These are phyloP conservation scores for Dicranocentrus wangi DNA, from an alignment of 2,888 invertebrate genomes.

Conservation along the genomic window DNA sequence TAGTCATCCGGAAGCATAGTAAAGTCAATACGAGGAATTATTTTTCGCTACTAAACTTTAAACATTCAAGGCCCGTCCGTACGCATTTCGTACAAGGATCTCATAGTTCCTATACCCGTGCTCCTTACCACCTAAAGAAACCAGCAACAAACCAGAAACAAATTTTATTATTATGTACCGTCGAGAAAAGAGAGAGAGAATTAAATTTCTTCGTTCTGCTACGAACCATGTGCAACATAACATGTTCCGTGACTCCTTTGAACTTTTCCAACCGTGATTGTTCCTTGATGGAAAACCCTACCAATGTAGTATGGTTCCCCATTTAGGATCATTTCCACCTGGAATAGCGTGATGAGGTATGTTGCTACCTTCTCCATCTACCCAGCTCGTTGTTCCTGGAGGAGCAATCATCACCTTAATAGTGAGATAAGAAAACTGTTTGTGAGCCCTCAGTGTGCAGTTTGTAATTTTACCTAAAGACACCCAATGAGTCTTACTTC, in stretches of 20 bases:
- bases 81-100: constrained; percentile 62
- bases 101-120: constrained; percentile 58
- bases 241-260: constrained; percentile 56
- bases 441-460: too few species aligned
- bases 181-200: too few species aligned
- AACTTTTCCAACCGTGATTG: constrained; percentile 65
- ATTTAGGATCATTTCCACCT: constrained; percentile 56
- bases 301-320: constrained; percentile 65
- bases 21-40: too few species aligned
- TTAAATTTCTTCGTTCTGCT: too few species aligned
- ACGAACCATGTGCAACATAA: constrained; percentile 64
- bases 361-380: constrained; percentile 42
- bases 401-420: constrained; percentile 62
- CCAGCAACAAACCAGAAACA: too few species aligned
- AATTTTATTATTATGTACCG: background rate
- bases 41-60: too few species aligned
- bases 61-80: constrained; percentile 60
- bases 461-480: too few species aligned
- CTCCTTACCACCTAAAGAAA: constrained; percentile 56
- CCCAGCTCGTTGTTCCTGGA: constrained; percentile 64
- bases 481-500: too few species aligned
- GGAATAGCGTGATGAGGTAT: constrained; percentile 55
- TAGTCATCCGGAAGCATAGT: too few species aligned
- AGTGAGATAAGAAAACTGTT: background rate
- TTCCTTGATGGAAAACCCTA: constrained; percentile 50